These are phyloP conservation scores for Cyclura pinguis DNA, from an alignment of 2,797 vertebrate species.

Conservation along the genomic window DNA sequence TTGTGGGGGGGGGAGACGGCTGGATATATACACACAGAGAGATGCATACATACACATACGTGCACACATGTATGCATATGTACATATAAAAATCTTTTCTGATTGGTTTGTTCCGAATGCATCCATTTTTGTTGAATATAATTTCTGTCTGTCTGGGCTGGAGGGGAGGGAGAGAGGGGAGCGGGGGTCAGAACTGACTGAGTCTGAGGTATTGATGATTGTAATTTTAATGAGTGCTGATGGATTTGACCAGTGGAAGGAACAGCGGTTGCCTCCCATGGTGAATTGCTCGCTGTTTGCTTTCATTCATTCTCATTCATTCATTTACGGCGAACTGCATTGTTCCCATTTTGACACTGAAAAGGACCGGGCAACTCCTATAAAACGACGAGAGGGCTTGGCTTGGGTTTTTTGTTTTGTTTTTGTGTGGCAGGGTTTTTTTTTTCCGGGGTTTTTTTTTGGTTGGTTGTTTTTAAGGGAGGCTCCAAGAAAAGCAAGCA, in stretches of 20 bases:
- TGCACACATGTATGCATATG: background rate
- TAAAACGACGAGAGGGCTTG: conserved; percentile 53
- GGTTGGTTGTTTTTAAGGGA: conserved; percentile 10
- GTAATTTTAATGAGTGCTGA: conserved; percentile 43
- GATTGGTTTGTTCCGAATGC: background rate
- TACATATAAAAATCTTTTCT: background rate
- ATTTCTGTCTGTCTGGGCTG: conserved; percentile 41
- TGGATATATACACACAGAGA: background rate
- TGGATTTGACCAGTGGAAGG: conserved; percentile 58
- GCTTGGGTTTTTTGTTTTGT: background rate
- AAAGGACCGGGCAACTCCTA: conserved; percentile 68
- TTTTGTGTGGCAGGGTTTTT: too few species aligned
- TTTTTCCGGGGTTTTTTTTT: background rate
- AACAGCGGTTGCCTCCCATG: conserved; percentile 65
- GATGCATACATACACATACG: background rate
- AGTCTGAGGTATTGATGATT: conserved; percentile 24
- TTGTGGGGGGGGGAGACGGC: conserved; percentile 18
- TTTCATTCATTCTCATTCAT: conserved; percentile 76
- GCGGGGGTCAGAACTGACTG: background rate
- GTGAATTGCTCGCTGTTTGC: conserved; percentile 67
- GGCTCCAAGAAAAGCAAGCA: conserved; percentile 65
- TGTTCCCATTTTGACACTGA: conserved; percentile 72
- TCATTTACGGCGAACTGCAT: conserved; percentile 75
- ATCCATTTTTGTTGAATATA: conserved; percentile 38
- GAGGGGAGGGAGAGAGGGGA: background rate